A percentile compares a stretch with the other conserved stretches of the same genome.
Conservation (phyloP, 2,797 vertebrate genomes). For the Pelobates cultripes region DNA sequence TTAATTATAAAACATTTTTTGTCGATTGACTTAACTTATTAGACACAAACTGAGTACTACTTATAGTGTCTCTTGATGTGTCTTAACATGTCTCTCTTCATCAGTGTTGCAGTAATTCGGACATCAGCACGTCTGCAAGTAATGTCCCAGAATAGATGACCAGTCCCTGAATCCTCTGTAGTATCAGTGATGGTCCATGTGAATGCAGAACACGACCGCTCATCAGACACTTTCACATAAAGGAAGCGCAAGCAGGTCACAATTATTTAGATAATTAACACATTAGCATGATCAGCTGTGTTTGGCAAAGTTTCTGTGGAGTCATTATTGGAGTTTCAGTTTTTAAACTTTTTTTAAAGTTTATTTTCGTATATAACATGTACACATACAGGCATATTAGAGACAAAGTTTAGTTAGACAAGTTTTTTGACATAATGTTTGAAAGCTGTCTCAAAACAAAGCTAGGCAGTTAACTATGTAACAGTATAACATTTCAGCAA, state of each 20-base stretch:
- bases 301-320: background rate
- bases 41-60: background rate
- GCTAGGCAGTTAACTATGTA: too few relatives aligned
- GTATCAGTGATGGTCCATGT: constrained; percentile 1
- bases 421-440: too few relatives aligned
- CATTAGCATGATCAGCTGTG: constrained; percentile 17
- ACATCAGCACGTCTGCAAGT: constrained; percentile 14
- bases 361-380: too few relatives aligned
- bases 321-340: background rate
- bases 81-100: background rate
- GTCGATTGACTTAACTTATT: background rate
- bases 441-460: too few relatives aligned
- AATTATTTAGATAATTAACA: constrained; percentile 20
- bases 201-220: background rate
- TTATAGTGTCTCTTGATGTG: background rate
- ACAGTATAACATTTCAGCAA: too few relatives aligned
- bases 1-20: background rate
- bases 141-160: background rate
- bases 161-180: constrained; percentile 1
- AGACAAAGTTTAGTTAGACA: too few relatives aligned
- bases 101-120: background rate
- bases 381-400: too few relatives aligned
- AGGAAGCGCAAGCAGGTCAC: background rate
- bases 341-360: too few relatives aligned
- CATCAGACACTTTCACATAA: constrained; percentile 2